Conservation (phyloP, 2,797 vertebrate species). For the Coreius guichenoti region DNA sequence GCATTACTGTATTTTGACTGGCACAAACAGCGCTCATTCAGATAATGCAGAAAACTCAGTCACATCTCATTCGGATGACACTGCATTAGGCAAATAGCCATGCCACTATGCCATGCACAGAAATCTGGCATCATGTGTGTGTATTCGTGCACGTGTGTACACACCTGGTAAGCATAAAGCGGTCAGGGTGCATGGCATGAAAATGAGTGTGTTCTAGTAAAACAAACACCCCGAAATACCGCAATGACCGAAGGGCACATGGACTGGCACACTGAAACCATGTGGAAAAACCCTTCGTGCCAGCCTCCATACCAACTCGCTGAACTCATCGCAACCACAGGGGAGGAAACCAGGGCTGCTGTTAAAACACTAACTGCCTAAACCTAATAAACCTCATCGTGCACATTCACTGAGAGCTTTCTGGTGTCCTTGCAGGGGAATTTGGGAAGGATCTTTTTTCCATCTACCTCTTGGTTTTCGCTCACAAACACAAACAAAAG, state of each 20-base stretch:
- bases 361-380: constrained; percentile 47
- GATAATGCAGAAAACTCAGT: constrained; percentile 14
- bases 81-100: not conserved
- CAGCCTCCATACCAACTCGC: constrained; percentile 52
- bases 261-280: constrained; percentile 48
- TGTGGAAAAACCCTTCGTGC: constrained; percentile 56
- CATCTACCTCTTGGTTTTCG: constrained; percentile 1
- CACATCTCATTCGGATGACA: not conserved
- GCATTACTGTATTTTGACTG: constrained; percentile 52
- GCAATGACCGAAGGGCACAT: constrained; percentile 54
- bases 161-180: constrained; percentile 24
- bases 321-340: constrained; percentile 48
- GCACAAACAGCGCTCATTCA: constrained; percentile 6
- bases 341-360: constrained; percentile 42
- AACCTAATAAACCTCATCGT: constrained; percentile 46
- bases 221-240: constrained; percentile 55
- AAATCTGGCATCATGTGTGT: constrained; percentile 15
- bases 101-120: not conserved
- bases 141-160: not conserved
- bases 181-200: constrained; percentile 41
- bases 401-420: constrained; percentile 22
- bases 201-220: constrained; percentile 60
- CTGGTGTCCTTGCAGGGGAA: constrained; percentile 41
- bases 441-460: constrained; percentile 33
- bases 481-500: constrained; percentile 28